Evolutionary conservation across 2,797 vertebrate species (phyloP).

Genomic region (Salarias fasciatus): DNA sequence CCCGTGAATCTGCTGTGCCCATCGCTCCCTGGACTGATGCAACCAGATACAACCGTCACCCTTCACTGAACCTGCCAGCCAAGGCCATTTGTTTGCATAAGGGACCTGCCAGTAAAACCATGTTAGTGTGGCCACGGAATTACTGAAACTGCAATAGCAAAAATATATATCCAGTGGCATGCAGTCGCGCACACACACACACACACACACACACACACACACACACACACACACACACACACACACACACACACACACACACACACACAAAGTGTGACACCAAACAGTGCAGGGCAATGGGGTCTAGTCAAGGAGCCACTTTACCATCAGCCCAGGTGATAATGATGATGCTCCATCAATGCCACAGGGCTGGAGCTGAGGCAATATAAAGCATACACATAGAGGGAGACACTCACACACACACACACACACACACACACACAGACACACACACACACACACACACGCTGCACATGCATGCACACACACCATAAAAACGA

Average conservation of each 20-base stretch:
- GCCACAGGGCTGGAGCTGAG: conserved; percentile 53
- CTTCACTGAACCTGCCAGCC: conserved; percentile 67
- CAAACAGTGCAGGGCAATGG: conserved; percentile 40
- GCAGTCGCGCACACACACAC: conserved; percentile 7
- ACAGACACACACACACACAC: conserved; percentile 10
- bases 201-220: neutral
- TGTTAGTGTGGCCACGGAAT: conserved; percentile 60
- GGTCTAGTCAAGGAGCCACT: conserved; percentile 66
- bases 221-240: conserved; percentile 4
- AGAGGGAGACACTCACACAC: conserved; percentile 7
- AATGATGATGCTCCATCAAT: conserved; percentile 76
- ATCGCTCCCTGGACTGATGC: conserved; percentile 59
- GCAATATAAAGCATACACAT: conserved; percentile 47
- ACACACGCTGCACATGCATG: conserved; percentile 19
- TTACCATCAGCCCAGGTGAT: conserved; percentile 70
- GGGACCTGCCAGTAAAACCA: conserved; percentile 64
- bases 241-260: conserved; percentile 11
- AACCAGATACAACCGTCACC: conserved; percentile 67
- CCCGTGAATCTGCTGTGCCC: conserved; percentile 42
- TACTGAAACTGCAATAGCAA: conserved; percentile 47
- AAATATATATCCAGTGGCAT: conserved; percentile 36
- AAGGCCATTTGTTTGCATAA: conserved; percentile 77
- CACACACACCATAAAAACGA: conserved; percentile 40
- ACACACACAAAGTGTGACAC: conserved; percentile 43
- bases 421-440: conserved; percentile 4